A percentile compares a stretch with the other conserved stretches of the same genome.
Evolutionary conservation across 92 coral and sea anemone species (phyloP).

Genomic region (Galaxea fascicularis): DNA sequence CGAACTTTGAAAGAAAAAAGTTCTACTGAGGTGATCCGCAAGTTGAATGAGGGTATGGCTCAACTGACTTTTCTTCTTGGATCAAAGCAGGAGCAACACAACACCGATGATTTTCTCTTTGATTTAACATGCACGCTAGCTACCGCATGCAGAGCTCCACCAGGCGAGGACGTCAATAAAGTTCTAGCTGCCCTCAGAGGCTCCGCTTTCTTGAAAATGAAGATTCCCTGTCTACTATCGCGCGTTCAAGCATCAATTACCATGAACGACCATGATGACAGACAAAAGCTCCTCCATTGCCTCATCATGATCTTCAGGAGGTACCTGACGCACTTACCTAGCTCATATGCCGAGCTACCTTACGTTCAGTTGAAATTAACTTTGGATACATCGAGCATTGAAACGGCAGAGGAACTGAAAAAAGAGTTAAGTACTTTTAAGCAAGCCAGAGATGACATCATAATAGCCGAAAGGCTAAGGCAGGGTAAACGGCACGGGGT

Average conservation of each 20-base stretch:
- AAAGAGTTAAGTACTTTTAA: slow-evolving; percentile 44
- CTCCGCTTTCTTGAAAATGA: slow-evolving; percentile 29
- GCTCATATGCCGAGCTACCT: slow-evolving; percentile 68
- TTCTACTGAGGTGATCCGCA: background rate
- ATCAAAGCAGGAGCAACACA: slow-evolving; percentile 31
- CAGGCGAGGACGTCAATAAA: slow-evolving; percentile 16
- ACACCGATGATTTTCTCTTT: slow-evolving; percentile 33
- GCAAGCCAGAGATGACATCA: slow-evolving; percentile 59
- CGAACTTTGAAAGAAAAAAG: background rate
- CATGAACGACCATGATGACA: background rate
- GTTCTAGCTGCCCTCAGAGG: slow-evolving; percentile 45
- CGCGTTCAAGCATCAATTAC: slow-evolving; percentile 8
- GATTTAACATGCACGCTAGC: slow-evolving; percentile 48
- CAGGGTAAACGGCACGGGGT: slow-evolving; percentile 11
- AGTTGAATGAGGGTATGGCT: slow-evolving; percentile 1
- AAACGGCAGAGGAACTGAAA: slow-evolving; percentile 20
- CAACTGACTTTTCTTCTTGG: slow-evolving; percentile 18
- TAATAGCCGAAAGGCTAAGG: slow-evolving; percentile 37
- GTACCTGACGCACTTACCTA: slow-evolving; percentile 67
- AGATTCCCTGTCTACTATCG: slow-evolving; percentile 32
- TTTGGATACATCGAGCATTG: slow-evolving; percentile 14
- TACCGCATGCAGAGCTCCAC: slow-evolving; percentile 40
- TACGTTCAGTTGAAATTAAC: slow-evolving; percentile 52
- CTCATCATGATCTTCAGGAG: slow-evolving; percentile 41
- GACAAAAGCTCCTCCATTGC: slow-evolving; percentile 6